Conservation (phyloP, 2,797 vertebrate species). For the Falco novaeseelandiae region DNA sequence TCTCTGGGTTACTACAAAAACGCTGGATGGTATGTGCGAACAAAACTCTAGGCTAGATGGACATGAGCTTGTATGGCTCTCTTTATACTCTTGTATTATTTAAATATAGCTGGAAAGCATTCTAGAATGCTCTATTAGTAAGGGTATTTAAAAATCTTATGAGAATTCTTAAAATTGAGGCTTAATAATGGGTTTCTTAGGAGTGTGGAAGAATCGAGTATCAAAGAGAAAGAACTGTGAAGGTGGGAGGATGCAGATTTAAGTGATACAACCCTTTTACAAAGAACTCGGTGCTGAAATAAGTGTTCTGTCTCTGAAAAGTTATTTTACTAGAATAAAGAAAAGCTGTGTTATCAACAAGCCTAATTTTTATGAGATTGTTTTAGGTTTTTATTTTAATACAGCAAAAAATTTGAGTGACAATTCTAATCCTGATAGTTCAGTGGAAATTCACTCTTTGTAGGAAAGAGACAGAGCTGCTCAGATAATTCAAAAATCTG, state of each 20-base stretch:
- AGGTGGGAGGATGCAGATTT: background rate
- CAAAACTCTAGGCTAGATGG: background rate
- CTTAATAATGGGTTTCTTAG: background rate
- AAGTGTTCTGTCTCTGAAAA: background rate
- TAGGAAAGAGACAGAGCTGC: slow-evolving; percentile 86
- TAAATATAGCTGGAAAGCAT: background rate
- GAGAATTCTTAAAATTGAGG: background rate
- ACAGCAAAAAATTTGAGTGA: background rate
- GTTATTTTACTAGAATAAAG: background rate
- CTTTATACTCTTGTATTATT: background rate
- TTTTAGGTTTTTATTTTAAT: background rate
- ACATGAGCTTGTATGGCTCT: background rate
- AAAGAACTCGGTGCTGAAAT: background rate
- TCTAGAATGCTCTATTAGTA: background rate
- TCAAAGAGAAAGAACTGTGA: background rate
- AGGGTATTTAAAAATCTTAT: background rate
- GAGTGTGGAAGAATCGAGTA: background rate
- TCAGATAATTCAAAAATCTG: slow-evolving; percentile 79
- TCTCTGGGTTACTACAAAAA: background rate
- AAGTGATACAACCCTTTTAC: background rate
- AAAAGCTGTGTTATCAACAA: background rate
- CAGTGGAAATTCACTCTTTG: background rate
- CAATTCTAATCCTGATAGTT: background rate
- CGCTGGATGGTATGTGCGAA: background rate
- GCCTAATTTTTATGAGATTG: background rate